Evolutionary conservation across 2,888 invertebrate genomes (phyloP).

Genomic region (Troglohyphantes excavatus): DNA sequence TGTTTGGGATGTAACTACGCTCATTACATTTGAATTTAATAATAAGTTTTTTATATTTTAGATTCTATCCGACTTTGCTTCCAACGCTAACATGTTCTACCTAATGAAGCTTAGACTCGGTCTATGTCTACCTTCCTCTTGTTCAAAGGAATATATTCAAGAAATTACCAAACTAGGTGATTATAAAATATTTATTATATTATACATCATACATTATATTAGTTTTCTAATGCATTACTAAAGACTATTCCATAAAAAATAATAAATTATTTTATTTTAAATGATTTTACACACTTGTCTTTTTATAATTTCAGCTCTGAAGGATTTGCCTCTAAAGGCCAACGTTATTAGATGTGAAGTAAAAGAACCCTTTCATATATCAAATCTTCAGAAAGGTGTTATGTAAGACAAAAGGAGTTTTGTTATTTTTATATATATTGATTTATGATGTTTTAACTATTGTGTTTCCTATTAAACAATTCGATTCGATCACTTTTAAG

Average conservation of each 20-base stretch:
- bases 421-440: too few species aligned
- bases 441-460: too few species aligned
- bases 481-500: too few species aligned
- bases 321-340: slow-evolving; percentile 50
- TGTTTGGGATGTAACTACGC: too few species aligned
- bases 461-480: too few species aligned
- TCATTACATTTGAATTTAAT: too few species aligned
- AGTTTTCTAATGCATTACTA: too few species aligned
- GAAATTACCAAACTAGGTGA: slow-evolving; percentile 63
- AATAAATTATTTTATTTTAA: too few species aligned
- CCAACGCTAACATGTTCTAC: slow-evolving; percentile 68
- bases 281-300: not conserved
- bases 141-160: slow-evolving; percentile 62
- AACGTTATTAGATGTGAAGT: slow-evolving; percentile 48
- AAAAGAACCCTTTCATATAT: slow-evolving; percentile 19
- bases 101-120: slow-evolving; percentile 62
- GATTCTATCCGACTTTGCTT: slow-evolving; percentile 64
- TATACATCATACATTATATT: too few species aligned
- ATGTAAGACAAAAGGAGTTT: slow-evolving; percentile 55
- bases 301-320: slow-evolving; percentile 40
- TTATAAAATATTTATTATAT: not conserved
- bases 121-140: slow-evolving; percentile 69
- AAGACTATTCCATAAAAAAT: too few species aligned
- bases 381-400: slow-evolving; percentile 35
- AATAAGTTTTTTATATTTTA: not conserved